Evolutionary conservation across 2,888 invertebrate genomes (phyloP).

Genomic region (Nemotelus nigrinus): DNA sequence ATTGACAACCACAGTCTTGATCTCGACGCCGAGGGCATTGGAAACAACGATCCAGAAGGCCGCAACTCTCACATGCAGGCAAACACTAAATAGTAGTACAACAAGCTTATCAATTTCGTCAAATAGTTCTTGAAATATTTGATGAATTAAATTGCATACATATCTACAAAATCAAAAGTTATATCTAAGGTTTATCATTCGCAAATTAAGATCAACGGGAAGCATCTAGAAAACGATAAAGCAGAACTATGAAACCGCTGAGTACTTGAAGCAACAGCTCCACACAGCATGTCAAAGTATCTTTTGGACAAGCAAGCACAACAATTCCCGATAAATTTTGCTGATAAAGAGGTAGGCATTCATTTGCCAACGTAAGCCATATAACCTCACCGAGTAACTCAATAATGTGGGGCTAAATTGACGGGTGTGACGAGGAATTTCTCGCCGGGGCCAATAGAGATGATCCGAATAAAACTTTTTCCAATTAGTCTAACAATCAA

Average conservation of each 20-base stretch:
- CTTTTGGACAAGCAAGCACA: neutral
- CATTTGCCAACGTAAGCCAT: too few relatives aligned
- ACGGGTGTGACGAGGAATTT: too few relatives aligned
- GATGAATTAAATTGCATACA: too few relatives aligned
- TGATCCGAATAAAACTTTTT: too few relatives aligned
- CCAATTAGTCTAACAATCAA: too few relatives aligned
- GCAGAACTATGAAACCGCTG: conserved; percentile 16
- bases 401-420: too few relatives aligned
- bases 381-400: too few relatives aligned
- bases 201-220: conserved; percentile 31
- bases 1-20: conserved; percentile 90
- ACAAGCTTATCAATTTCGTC: conserved; percentile 16
- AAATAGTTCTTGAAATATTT: neutral
- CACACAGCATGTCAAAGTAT: conserved; percentile 1
- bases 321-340: too few relatives aligned
- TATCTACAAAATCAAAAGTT: conserved; percentile 2
- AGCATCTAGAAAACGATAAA: conserved; percentile 27
- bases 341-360: too few relatives aligned
- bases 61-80: conserved; percentile 82
- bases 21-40: conserved; percentile 80
- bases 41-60: conserved; percentile 89
- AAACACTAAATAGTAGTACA: conserved; percentile 59
- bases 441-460: too few relatives aligned
- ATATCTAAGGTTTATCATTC: conserved; percentile 16
- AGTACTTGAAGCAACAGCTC: neutral